Base-by-base conservation (phyloP, 2,113 vertebrate genomes). In the Sterrhoptilus dennistouni region DNA sequence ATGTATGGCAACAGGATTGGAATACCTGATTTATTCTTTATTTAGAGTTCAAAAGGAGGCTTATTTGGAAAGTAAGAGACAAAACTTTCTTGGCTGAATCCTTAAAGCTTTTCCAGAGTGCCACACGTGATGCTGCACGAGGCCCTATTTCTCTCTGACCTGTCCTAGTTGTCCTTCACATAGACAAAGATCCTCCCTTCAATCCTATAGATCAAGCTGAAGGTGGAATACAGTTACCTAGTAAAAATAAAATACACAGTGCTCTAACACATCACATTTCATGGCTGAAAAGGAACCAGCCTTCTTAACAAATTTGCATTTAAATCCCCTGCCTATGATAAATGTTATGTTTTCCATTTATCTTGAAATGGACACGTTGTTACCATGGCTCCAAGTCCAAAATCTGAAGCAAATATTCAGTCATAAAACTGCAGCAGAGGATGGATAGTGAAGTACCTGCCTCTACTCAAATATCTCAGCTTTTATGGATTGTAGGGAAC, bases 11-110 rank as follows among this genome's bases (percentile, higher is more conserved):
- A 92, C 71, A 92, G 19, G 45, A 80, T 47, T 83, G 23, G 87
- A 92, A 92, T 80, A 85, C 15, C 42, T 94, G 59, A 76, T 92
- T 94, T 96, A 65, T 77, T 77, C 71, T 80, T 87, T 65, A 83
- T 80, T 94, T 80, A 66, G 71, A 86, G 91, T 93, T 92, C 44
- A 71, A 72, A 76, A 72, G 27, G 11, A 68, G 6, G 19, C 9
- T 93, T 50, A 63, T 70, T 94, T 92, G 40, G 63, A 83, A 95
- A 91, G 71, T 25, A 74, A 77, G n/a, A 93, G 50, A 53, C 36
- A 61, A 60, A 93, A 80, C 49, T 85, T 95, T 68, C 33, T 68
- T 33, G 66, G 49, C 11, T 74, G 72, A 86, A 81, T 72, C 42
- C 47, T 84, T 47, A 66, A 57, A 89, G 59, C 21, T 50, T 91